Conservation (phyloP, 2,888 invertebrate genomes). For the Acleris sparsana region DNA sequence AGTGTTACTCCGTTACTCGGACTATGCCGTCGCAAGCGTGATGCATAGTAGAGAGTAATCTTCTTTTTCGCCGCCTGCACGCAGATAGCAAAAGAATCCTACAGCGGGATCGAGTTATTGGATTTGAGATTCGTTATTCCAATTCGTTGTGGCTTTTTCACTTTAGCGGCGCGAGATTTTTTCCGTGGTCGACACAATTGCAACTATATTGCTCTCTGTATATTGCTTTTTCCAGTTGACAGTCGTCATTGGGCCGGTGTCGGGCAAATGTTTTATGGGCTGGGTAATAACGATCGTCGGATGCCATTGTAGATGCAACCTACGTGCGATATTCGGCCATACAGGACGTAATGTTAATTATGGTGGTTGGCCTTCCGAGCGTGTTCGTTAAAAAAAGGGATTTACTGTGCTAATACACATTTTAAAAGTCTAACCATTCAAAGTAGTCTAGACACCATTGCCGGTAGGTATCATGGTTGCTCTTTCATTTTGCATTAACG, state of each 20-base stretch:
- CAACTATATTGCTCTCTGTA: slow-evolving; percentile 58
- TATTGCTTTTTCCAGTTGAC: slow-evolving; percentile 68
- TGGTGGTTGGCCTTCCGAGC: too few species aligned
- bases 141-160: slow-evolving; percentile 61
- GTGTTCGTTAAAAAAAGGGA: background rate
- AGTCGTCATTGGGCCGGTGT: slow-evolving; percentile 47
- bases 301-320: slow-evolving; percentile 36
- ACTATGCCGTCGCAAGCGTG: too few species aligned
- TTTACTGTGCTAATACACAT: too few species aligned
- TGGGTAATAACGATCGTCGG: slow-evolving; percentile 55
- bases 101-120: slow-evolving; percentile 59
- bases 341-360: too few species aligned
- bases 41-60: background rate
- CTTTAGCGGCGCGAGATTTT: slow-evolving; percentile 65
- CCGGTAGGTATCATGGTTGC: too few species aligned
- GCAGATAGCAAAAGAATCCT: slow-evolving; percentile 46
- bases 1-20: too few species aligned
- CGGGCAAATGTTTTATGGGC: slow-evolving; percentile 59
- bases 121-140: slow-evolving; percentile 77
- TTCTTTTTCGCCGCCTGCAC: slow-evolving; percentile 18
- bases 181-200: slow-evolving; percentile 58
- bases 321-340: background rate
- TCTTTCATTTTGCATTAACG: too few species aligned
- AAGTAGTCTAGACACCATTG: too few species aligned
- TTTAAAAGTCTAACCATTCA: too few species aligned